Evolutionary conservation across 1,140 invertebrate species (phyloP), one percentile per base, ranked within the genome.

Genomic region (Drosophila murphyi): DNA sequence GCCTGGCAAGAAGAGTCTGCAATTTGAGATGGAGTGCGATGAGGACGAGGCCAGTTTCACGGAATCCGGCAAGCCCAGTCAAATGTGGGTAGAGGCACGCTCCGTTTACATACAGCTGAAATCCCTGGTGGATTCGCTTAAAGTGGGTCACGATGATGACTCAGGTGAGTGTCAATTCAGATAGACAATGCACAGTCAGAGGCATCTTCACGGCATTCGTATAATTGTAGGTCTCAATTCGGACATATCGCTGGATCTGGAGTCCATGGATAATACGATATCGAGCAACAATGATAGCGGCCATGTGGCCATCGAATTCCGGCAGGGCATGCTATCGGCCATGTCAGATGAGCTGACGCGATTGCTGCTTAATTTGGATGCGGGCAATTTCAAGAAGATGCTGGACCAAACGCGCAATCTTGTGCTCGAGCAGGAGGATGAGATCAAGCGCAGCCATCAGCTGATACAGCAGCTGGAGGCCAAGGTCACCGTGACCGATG

Each of bases 401-500:
- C 93, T 97, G 35, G 96, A 97, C 37, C 95, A 96, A 60, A 94
- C 95, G 7, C 95, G 96, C 45, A 94, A 96, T 1, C 95, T 96
- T 50, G 94, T 97, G 1, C 93, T 95, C 47, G 95, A 97, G 73
- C 94, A 96, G 63, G 96, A 96, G 78, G 95, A 96, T 1, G 96
- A 97, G 91, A 94, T 97, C 6, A 96, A 97, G 79, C 94, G 96
- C 77, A 95, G 96, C 72, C 95, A 95, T 52, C 96, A 97, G 63
- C 94, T 96, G 28, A 95, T 97, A 32, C 95, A 96, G 73, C 96
- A 97, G 60, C 93, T 97, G 39, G 96, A 96, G 65, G 96, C 95
- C 90, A 97, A 97, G 94, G 95, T 96, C 55, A 96, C 95, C 5
- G 95, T 98, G 1, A 95, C 95, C 70, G 97, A 98, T 90, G 95